Evolutionary conservation across 2,113 vertebrate species (phyloP).

Genomic region (Malurus alboscapulatus): DNA sequence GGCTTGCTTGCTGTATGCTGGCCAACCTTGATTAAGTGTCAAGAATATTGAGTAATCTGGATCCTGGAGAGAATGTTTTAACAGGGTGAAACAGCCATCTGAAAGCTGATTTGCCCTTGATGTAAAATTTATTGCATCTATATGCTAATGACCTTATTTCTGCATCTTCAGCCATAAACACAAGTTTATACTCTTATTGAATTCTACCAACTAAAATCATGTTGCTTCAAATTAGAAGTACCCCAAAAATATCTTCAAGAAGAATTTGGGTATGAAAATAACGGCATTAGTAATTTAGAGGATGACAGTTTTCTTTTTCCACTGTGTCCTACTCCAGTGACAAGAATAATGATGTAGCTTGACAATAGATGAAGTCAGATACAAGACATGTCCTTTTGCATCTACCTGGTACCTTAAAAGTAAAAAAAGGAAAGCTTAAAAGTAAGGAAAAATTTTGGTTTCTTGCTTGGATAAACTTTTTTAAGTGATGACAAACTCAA

Average conservation of each 20-base stretch:
- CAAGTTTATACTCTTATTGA: background rate
- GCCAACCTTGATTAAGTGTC: constrained; percentile 67
- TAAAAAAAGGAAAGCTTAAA: background rate
- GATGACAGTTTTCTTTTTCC: background rate
- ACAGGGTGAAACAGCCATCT: constrained; percentile 4
- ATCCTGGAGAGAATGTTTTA: constrained; percentile 52
- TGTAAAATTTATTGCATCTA: constrained; percentile 48
- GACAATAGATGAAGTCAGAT: background rate
- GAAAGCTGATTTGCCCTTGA: constrained; percentile 59
- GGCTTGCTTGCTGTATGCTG: constrained; percentile 9
- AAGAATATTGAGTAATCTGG: constrained; percentile 62
- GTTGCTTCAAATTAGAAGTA: background rate
- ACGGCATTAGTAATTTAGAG: background rate
- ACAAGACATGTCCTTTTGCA: background rate
- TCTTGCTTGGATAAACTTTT: background rate
- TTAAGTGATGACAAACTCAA: background rate
- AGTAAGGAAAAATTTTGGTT: background rate
- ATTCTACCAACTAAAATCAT: background rate
- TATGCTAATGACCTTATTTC: constrained; percentile 43
- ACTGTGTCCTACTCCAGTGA: background rate
- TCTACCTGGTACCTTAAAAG: background rate
- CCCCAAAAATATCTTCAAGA: background rate
- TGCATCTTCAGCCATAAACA: constrained; percentile 14
- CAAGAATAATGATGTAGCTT: background rate
- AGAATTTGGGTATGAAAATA: background rate